A percentile compares a stretch with the other conserved stretches of the same genome.
phyloP scores from a whole-genome alignment of 1,140 invertebrate species.

The Scaptodrosophila lebanonensis region DNA sequence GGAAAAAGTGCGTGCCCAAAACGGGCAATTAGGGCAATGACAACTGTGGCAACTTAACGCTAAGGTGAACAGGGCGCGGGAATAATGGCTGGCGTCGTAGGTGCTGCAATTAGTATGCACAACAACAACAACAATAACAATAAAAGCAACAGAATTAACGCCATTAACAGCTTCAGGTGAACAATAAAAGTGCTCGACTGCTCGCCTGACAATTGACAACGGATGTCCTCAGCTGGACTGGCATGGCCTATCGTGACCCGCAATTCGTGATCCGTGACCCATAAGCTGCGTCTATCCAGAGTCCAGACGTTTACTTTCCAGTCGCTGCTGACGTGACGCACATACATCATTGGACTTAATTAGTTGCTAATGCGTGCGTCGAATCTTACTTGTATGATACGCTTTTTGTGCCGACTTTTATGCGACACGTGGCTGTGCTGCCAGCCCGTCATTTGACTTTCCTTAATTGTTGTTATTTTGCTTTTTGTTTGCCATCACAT shows the following conservation, averaged over 20 bases:
- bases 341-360: slow-evolving; percentile 59
- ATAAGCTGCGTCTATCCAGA: too few relatives aligned
- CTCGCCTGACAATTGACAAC: slow-evolving; percentile 12
- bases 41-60: neutral
- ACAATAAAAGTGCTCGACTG: slow-evolving; percentile 6
- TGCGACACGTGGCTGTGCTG: slow-evolving; percentile 28
- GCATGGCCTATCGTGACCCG: too few relatives aligned
- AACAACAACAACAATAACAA: slow-evolving; percentile 50
- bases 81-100: neutral
- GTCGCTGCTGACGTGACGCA: slow-evolving; percentile 47
- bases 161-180: slow-evolving; percentile 48
- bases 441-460: neutral
- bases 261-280: slow-evolving; percentile 21
- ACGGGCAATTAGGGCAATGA: slow-evolving; percentile 29
- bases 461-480: too few relatives aligned
- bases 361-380: slow-evolving; percentile 30
- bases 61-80: slow-evolving; percentile 1
- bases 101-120: slow-evolving; percentile 66
- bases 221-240: too few relatives aligned
- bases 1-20: slow-evolving; percentile 30
- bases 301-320: too few relatives aligned
- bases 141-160: slow-evolving; percentile 51
- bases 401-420: slow-evolving; percentile 57
- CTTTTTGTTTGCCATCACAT: too few relatives aligned
- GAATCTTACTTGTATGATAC: neutral